A percentile compares a stretch with the other conserved stretches of the same genome.
phyloP scores from a whole-genome alignment of 2,113 vertebrate species.

The Leucopsar rothschildi region DNA sequence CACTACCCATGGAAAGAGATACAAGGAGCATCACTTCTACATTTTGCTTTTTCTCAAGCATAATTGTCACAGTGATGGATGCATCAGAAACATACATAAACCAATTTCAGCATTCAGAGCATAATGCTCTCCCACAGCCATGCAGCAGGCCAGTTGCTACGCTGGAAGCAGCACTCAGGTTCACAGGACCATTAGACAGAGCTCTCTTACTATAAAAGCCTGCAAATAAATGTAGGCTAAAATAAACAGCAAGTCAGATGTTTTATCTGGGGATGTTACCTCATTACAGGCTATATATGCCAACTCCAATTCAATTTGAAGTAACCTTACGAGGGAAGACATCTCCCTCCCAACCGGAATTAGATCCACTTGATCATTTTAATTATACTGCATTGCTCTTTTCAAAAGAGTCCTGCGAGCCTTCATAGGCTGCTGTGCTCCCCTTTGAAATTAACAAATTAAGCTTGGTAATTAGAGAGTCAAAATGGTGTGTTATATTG shows the following conservation, averaged over 20 bases:
- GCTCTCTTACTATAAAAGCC: slow-evolving; percentile 46
- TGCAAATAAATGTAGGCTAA: slow-evolving; percentile 53
- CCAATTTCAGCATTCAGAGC: background rate
- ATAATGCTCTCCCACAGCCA: background rate
- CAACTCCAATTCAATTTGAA: slow-evolving; percentile 65
- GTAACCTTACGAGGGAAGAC: slow-evolving; percentile 39
- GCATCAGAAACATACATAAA: slow-evolving; percentile 20
- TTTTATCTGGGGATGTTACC: slow-evolving; percentile 61
- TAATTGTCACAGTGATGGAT: slow-evolving; percentile 36
- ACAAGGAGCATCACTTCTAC: background rate
- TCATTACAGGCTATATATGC: slow-evolving; percentile 64
- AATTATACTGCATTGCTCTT: slow-evolving; percentile 56
- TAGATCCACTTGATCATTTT: slow-evolving; percentile 70
- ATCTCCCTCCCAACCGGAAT: background rate
- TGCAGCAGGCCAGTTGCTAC: background rate
- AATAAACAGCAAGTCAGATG: slow-evolving; percentile 66
- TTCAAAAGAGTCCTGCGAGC: slow-evolving; percentile 42
- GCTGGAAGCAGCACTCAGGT: background rate
- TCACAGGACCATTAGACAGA: slow-evolving; percentile 21
- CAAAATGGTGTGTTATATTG: slow-evolving; percentile 51
- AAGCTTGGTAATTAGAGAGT: slow-evolving; percentile 62
- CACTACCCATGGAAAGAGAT: background rate
- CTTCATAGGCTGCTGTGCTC: slow-evolving; percentile 54
- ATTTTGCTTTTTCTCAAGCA: background rate
- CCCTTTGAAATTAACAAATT: slow-evolving; percentile 66